These are phyloP conservation scores for Blera fallax DNA, from an alignment of 2,888 invertebrate genomes.

Conservation along the genomic window DNA sequence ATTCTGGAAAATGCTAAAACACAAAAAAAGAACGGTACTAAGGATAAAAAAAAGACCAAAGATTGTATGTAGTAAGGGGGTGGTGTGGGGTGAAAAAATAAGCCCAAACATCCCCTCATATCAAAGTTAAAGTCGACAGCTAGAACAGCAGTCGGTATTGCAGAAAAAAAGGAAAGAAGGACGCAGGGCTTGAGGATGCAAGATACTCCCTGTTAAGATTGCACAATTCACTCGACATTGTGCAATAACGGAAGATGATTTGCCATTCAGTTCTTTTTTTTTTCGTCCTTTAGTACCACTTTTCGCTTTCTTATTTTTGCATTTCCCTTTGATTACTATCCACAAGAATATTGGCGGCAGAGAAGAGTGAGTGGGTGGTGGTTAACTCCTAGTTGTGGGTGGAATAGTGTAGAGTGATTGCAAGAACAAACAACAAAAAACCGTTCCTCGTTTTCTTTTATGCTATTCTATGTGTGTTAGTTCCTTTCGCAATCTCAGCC, in stretches of 20 bases:
- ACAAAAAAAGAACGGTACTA: not conserved
- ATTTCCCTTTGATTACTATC: slow-evolving; percentile 67
- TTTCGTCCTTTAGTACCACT: slow-evolving; percentile 41
- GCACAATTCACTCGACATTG: slow-evolving; percentile 28
- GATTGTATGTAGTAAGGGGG: not conserved
- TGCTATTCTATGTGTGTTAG: not conserved
- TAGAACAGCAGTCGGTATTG: slow-evolving; percentile 9
- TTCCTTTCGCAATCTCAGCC: slow-evolving; percentile 69
- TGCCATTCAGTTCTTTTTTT: slow-evolving; percentile 36
- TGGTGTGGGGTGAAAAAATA: not conserved
- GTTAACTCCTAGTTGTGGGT: not conserved
- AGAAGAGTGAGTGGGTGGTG: not conserved
- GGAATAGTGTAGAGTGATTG: slow-evolving; percentile 40
- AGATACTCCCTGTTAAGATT: not conserved
- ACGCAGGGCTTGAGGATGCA: not conserved
- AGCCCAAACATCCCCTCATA: slow-evolving; percentile 21
- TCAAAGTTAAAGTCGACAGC: slow-evolving; percentile 55
- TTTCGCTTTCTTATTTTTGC: slow-evolving; percentile 51
- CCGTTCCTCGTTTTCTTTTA: slow-evolving; percentile 32
- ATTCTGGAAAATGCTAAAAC: slow-evolving; percentile 7
- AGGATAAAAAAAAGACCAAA: not conserved
- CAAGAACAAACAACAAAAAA: slow-evolving; percentile 58
- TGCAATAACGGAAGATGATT: slow-evolving; percentile 54
- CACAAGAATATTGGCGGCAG: slow-evolving; percentile 39
- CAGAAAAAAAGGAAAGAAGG: not conserved